Percentiles rank a stretch among this genome's conserved stretches.
phyloP scores from a whole-genome alignment of 2,888 invertebrate genomes.

The Phyllotreta striolata region DNA sequence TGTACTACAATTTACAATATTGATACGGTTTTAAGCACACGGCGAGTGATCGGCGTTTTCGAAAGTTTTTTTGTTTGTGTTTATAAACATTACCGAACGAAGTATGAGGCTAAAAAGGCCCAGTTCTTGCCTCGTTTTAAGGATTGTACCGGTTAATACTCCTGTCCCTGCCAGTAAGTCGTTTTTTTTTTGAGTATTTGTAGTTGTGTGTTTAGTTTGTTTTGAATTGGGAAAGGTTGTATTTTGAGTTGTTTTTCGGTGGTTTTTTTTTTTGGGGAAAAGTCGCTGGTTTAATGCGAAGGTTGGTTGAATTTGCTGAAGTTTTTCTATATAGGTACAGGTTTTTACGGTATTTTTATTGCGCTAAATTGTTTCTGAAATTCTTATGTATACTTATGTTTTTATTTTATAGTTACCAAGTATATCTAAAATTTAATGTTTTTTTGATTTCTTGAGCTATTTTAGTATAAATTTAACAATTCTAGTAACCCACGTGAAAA shows the following conservation, averaged over 20 bases:
- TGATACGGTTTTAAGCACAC: constrained; percentile 35
- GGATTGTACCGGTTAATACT: constrained; percentile 65
- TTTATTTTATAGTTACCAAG: too few species aligned
- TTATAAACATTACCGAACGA: constrained; percentile 32
- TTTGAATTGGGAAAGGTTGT: not conserved
- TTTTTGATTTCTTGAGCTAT: too few species aligned
- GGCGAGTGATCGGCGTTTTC: constrained; percentile 28
- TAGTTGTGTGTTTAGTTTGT: not conserved
- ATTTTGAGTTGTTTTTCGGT: not conserved
- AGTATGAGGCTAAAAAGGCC: constrained; percentile 72
- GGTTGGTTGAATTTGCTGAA: too few species aligned
- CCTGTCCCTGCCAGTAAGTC: constrained; percentile 46
- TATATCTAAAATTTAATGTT: too few species aligned
- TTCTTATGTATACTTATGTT: too few species aligned
- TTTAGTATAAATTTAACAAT: too few species aligned
- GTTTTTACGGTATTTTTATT: too few species aligned
- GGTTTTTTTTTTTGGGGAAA: too few species aligned
- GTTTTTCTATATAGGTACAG: too few species aligned
- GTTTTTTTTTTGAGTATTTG: not conserved
- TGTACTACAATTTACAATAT: constrained; percentile 35
- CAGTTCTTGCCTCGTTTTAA: constrained; percentile 70
- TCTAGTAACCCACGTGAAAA: too few species aligned
- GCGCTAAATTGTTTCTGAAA: too few species aligned
- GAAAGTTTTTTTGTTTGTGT: constrained; percentile 33
- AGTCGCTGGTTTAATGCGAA: too few species aligned